Base-by-base conservation (phyloP, 2,113 vertebrate genomes). In the Phaethornis superciliosus region DNA sequence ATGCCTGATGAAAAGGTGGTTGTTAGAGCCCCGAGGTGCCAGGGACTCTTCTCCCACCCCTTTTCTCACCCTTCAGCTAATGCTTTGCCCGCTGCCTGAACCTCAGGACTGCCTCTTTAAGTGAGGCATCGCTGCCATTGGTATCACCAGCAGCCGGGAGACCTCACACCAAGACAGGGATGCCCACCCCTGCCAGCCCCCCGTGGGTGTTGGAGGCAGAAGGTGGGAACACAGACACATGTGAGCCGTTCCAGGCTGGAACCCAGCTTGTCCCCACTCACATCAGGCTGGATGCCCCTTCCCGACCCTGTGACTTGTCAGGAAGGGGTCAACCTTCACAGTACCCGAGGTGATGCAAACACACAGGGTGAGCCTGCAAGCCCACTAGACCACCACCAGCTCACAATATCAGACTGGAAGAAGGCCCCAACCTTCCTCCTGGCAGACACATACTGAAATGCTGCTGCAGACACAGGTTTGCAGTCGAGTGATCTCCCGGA, bases 41-140 rank as follows among this genome's bases (percentile, higher is more conserved):
- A 98, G 96, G 68, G 97, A 95, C 77, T 98, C 97, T 26, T 97
- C 95, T 37, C 96, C 97, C 32, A 76, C 93, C 92, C 22, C 96
- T 98, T 6, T 96, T 97, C 78, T 97, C 97, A 15, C 97, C 84
- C 91, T 32, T 5, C 75, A 58, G 78, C 51, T 79, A 82, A 56
- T 72, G 44, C 67, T 91, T 49, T 88, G 65, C 58, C 72, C 1
- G 3, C 84, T 92, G 69, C 56, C 54, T 6, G 8, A 28, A 40
- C n/a, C 56, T 46, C 22, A 12, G 13, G 7, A 26, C 37, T 71
- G 54, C 67, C 74, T 72, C 72, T 63, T 20, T 40, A 63, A 85
- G 30, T 33, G 68, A 87, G 44, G 54, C 62, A 89, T 78, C 65
- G 5, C 78, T 85, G 70, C 32, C 49, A 82, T 27, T 44, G 21